Evolutionary conservation across 1,140 invertebrate genomes (phyloP).

Genomic region (Heterodera carotae): DNA sequence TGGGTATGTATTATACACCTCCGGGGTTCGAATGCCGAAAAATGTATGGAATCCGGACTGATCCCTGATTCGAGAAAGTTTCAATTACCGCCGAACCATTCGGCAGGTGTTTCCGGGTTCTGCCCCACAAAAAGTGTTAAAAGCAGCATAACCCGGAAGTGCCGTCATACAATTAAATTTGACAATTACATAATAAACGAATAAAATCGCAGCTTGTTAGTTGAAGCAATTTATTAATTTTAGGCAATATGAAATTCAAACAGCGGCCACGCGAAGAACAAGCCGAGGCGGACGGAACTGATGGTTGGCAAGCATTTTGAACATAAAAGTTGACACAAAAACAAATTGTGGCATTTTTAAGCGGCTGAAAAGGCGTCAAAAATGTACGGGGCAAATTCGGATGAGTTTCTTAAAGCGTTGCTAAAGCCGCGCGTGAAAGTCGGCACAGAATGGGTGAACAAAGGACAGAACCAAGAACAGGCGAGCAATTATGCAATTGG

Average conservation of each 20-base stretch:
- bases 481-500: slow-evolving; percentile 65
- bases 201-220: too few relatives aligned
- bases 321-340: not conserved
- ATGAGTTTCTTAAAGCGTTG: slow-evolving; percentile 71
- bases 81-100: too few relatives aligned
- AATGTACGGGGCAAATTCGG: slow-evolving; percentile 71
- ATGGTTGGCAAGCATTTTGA: slow-evolving; percentile 59
- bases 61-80: too few relatives aligned
- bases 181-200: too few relatives aligned
- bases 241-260: slow-evolving; percentile 91
- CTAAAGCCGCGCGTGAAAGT: slow-evolving; percentile 73
- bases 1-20: slow-evolving; percentile 65
- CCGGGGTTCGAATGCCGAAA: too few relatives aligned
- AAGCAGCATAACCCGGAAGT: too few relatives aligned
- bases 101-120: too few relatives aligned
- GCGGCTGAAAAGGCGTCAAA: slow-evolving; percentile 72
- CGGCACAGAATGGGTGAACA: slow-evolving; percentile 73
- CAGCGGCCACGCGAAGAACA: slow-evolving; percentile 99
- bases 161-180: too few relatives aligned
- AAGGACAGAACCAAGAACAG: slow-evolving; percentile 77
- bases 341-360: slow-evolving; percentile 47
- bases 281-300: slow-evolving; percentile 95
- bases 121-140: too few relatives aligned
- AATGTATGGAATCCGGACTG: too few relatives aligned
- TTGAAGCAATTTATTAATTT: too few relatives aligned